phyloP scores from a whole-genome alignment of 2,797 vertebrate genomes.

The Syngnathus rostellatus region DNA sequence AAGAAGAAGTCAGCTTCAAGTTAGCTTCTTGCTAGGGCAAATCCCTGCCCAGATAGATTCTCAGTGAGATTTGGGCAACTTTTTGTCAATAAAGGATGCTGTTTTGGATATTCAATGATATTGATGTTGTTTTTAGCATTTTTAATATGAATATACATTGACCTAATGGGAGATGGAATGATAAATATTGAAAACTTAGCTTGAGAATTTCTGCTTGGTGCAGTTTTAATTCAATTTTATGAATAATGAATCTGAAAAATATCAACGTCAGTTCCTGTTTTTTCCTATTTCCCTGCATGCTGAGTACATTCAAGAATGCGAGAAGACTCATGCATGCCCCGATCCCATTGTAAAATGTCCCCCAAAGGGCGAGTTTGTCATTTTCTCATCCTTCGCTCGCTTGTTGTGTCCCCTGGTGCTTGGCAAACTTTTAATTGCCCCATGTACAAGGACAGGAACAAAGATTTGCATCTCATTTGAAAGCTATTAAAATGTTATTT shows the following conservation, averaged over 20 bases:
- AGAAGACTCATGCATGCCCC: slow-evolving; percentile 9
- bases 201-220: slow-evolving; percentile 17
- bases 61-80: background rate
- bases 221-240: slow-evolving; percentile 31
- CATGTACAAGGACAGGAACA: background rate
- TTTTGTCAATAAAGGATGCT: background rate
- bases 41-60: background rate
- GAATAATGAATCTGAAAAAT: background rate
- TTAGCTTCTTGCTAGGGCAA: background rate
- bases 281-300: slow-evolving; percentile 7
- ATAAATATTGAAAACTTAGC: background rate
- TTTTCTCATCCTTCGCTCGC: background rate
- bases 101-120: background rate
- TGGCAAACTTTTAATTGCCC: background rate
- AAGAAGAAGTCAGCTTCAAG: background rate
- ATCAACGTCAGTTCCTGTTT: background rate
- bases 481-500: background rate
- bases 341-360: background rate
- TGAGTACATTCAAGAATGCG: slow-evolving; percentile 12
- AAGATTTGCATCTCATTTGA: slow-evolving; percentile 3
- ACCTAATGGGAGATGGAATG: background rate
- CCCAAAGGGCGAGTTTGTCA: background rate
- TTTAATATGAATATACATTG: background rate
- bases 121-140: background rate
- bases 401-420: slow-evolving; percentile 1